Base-by-base conservation (phyloP, 2,888 invertebrate genomes). In the Chrysolina americana region DNA sequence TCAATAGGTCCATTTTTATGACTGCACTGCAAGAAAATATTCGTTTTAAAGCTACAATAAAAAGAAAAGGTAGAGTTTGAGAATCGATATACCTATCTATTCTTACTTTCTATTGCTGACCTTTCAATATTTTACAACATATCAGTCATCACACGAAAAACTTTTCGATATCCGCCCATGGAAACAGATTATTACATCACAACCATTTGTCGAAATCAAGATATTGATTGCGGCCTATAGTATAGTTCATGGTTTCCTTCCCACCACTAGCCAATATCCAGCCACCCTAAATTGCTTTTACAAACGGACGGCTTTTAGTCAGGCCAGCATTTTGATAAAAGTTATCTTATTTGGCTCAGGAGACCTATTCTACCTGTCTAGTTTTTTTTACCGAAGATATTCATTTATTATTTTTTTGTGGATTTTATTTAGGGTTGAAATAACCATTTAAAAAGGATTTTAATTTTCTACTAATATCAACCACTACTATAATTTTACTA, bases 221-320 rank as follows among this genome's bases (percentile, higher is more conserved):
- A n/a, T 47, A 15, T 47, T 15, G 59, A 23, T 59, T 59, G 28
- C 36, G 59, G 15, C 2, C 28, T 28, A 28, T 5, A 47, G 2
- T 4, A 15, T 47, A n/a, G 15, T n/a, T 28, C 36, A 15, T n/a
- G n/a, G 59, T 59, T 59, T 36, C 59, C 19, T 36, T 59, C 8
- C 28, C 28, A 59, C 15, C 15, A 8, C 15, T 59, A 23, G 36
- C 15, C 59, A 59, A n/a, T 28, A 15, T n/a, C 28, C 23, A 59
- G 15, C 59, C 36, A 59, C 59, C 28, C 59, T n/a, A 59, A 59
- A 36, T 59, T 28, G 59, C 59, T 59, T 59, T 59, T 59, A 59
- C 28, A 28, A 59, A 23, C 23, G 59, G 59, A 10, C n/a, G 50
- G 50, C 21, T 23, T 23, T 59, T 15, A 59, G 21, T 59, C 59